Base-by-base conservation (phyloP, 2,113 vertebrate genomes). In the Limnothrissa miodon region DNA sequence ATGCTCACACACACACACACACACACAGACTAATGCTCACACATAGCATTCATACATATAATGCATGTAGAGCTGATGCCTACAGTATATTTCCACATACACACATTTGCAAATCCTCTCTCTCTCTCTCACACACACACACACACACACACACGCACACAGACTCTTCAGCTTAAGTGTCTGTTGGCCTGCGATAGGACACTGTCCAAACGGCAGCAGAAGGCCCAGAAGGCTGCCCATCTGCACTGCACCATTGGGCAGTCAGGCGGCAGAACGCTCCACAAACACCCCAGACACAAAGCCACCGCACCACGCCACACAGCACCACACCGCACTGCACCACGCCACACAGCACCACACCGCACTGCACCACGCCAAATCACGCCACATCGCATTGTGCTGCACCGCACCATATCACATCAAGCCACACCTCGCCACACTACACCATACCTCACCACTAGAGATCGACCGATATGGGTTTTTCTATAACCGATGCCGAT, bases 211-310 rank as follows among this genome's bases (percentile, higher is more conserved):
- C 85, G 62, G 62, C 82, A 82, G 84, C 87, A 90, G 87, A 87
- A 86, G 83, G 89, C 48, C 0, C 80, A 79, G 80, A 13, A 86
- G 82, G 80, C 56, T 53, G 44, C 87, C 88, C 90, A 92, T 90
- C 90, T 92, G 90, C 90, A 88, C 87, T 80, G 45, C 85, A 84
- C 86, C 88, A 66, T 86, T 19, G 83, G 86, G 87, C 79, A 87
- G 39, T 45, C 82, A 87, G 84, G 85, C 82, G 78, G 87, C 85
- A 85, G 86, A 88, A 82, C 81, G 82, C 81, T 79, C 19, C 79
- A 80, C 29, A 10, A 87, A 87, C 83, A 85, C 83, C 79, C 86
- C 86, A 87, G 66, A 87, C 23, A 29, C 39, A 82, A 81, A 86
- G 21, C 5, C 51, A 56, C 51, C 21, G 23, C 19, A 23, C 51